Base-by-base conservation (phyloP, 1,140 invertebrate genomes). In the Amphibalanus amphitrite region DNA sequence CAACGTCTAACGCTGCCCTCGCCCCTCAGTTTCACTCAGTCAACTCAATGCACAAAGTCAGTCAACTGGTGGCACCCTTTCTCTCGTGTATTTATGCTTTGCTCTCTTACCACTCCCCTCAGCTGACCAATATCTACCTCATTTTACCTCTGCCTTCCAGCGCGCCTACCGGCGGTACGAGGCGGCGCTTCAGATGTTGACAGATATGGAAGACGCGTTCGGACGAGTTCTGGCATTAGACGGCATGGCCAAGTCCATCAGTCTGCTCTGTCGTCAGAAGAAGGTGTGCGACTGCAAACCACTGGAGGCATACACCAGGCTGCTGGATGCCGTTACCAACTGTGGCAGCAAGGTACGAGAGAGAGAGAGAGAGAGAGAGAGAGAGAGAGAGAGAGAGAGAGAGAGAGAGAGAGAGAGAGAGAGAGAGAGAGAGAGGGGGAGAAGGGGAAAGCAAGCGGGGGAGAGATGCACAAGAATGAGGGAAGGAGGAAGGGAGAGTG, bases 191-290 rank as follows among this genome's bases (percentile, higher is more conserved):
- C 72, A 74, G 71, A 47, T 75, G 73, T 91, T 91, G 77, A 81
- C 83, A 69, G 85, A 85, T 71, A 77, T 91, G 25, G 77, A 84
- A 69, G 83, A 84, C 70, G 86, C 85, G 67, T 83, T 87, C 74
- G 83, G 89, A 23, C 82, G 85, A 23, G 77, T 91, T 47, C 79
- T 90, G n/a, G 86, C 86, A 6, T 80, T 92, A 40, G 90, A 91
- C 75, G 86, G 90, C n/a, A 90, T 91, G 88, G 82, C 29, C 84
- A 86, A 78, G 86, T 86, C 17, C 79, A 80, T 3, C 82, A 85
- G 59, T 69, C 87, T 74, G 82, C 84, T 69, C 82, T 85, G 30
- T 79, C 87, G 28, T 85, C 87, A 80, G 80, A 87, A 71, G 86
- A 87, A 82, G 86, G 86, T 29, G 83, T 88, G 59, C 87, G 86